Base-by-base conservation (phyloP, 2,797 vertebrate species). In the Chaunax sp. region DNA sequence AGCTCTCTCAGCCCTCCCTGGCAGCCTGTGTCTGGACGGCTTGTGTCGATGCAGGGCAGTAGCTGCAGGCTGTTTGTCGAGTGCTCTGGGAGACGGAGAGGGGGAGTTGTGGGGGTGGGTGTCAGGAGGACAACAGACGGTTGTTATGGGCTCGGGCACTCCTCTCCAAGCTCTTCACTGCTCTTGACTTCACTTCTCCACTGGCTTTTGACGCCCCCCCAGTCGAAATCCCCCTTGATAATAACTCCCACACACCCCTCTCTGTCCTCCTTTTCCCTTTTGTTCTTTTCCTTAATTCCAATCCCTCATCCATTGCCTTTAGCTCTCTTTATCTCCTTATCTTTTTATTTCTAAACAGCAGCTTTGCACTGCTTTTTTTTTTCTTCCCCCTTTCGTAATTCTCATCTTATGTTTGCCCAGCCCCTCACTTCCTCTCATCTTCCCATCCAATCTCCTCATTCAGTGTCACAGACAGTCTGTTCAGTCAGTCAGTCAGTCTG, bases 101-200 rank as follows among this genome's bases (percentile, higher is more conserved):
- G 57, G 65, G 80, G 85, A 80, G 79, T 52, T 56, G 82, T 77
- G 77, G 82, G 86, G 63, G 87, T 66, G 75, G 65, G 73, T 78
- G 81, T 84, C 81, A 80, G 57, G 65, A 79, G 79, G 80, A 75
- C 85, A 77, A 82, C 81, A 89, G 89, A 87, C 88, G 87, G 82
- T 89, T 88, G 82, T 84, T 87, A 50, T 61, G 44, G 55, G 74
- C 78, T 68, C 20, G 0, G 38, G 53, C 77, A 79, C 62, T 79
- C 57, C 45, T 67, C 70, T 82, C 57, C 61, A 37, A 70, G 62
- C 77, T 82, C 77, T 54, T 80, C 74, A 61, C 46, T 44, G 64
- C 78, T 69, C 74, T 35, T 37, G 28, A 22, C 63, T 65, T 26
- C 54, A 35, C 81, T 70, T 77, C 59, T 64, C 69, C 38, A 37